A percentile compares a stretch with the other conserved stretches of the same genome.
These are phyloP conservation scores for Rhincodon typus DNA, from an alignment of 2,797 vertebrate genomes.

Conservation along the genomic window DNA sequence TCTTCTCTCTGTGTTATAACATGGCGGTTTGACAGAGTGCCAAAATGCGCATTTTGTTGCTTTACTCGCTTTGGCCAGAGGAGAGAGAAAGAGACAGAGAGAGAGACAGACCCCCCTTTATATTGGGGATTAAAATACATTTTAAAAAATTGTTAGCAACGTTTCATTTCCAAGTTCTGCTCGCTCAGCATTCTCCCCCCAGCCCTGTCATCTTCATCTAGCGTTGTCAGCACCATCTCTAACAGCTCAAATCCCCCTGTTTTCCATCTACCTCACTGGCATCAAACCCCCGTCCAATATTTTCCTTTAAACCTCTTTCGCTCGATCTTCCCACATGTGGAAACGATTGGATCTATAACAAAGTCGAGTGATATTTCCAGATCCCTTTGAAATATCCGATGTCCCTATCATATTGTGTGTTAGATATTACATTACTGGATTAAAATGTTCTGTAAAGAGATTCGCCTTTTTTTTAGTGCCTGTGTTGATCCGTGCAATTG, in stretches of 20 bases:
- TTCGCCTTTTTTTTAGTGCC: not conserved
- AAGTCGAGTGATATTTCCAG: slow-evolving; percentile 1
- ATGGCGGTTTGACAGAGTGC: slow-evolving; percentile 44
- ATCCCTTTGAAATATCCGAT: not conserved
- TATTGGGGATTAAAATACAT: slow-evolving; percentile 20
- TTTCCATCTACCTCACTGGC: not conserved
- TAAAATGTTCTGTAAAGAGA: not conserved
- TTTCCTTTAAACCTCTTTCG: not conserved
- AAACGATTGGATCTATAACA: not conserved
- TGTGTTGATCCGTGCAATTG: not conserved
- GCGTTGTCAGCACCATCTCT: slow-evolving; percentile 1
- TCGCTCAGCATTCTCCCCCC: slow-evolving; percentile 13
- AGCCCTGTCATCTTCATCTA: not conserved
- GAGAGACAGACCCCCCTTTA: not conserved
- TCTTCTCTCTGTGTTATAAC: slow-evolving; percentile 39
- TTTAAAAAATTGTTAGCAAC: not conserved
- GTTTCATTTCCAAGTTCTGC: slow-evolving; percentile 22
- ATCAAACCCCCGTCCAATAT: not conserved
- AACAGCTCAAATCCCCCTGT: not conserved
- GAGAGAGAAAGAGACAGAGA: slow-evolving; percentile 10
- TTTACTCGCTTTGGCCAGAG: slow-evolving; percentile 40
- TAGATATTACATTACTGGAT: slow-evolving; percentile 12
- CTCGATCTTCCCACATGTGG: slow-evolving; percentile 17
- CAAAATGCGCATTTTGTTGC: slow-evolving; percentile 39
- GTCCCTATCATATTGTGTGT: not conserved